Conservation (phyloP, 2,113 vertebrate genomes). For the Craseonycteris thonglongyai region DNA sequence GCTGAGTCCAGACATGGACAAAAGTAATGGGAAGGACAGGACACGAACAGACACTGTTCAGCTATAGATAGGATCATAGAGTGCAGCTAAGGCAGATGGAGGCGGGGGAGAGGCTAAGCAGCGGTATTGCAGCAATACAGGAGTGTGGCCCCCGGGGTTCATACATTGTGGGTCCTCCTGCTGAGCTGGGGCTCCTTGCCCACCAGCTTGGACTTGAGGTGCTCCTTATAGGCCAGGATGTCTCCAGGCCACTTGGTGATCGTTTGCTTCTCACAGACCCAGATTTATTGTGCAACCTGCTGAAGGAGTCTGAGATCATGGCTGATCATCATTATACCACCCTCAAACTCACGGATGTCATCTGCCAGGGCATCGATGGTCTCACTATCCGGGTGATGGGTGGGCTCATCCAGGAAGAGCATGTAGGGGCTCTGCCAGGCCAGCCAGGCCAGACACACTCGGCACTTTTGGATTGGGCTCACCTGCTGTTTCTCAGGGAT, state of each 20-base stretch:
- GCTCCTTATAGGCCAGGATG: slow-evolving; percentile 97
- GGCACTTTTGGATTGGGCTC: slow-evolving; percentile 98
- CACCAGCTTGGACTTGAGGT: slow-evolving; percentile 94
- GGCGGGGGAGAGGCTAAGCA: slow-evolving; percentile 60
- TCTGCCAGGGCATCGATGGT: slow-evolving; percentile 97
- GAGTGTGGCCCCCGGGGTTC: slow-evolving; percentile 71
- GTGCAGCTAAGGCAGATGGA: slow-evolving; percentile 68
- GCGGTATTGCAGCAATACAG: slow-evolving; percentile 73
- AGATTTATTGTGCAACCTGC: slow-evolving; percentile 98
- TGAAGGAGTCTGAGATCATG: slow-evolving; percentile 99
- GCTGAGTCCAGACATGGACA: slow-evolving; percentile 46
- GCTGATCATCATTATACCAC: slow-evolving; percentile 98
- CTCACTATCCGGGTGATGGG: slow-evolving; percentile 98
- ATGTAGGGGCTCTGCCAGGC: slow-evolving; percentile 98
- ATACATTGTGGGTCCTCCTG: slow-evolving; percentile 79
- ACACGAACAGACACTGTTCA: slow-evolving; percentile 45
- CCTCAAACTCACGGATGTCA: slow-evolving; percentile 96
- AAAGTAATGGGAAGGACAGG: slow-evolving; percentile 51
- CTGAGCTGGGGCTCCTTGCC: slow-evolving; percentile 88
- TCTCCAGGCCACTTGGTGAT: slow-evolving; percentile 96
- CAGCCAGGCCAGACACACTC: slow-evolving; percentile 98
- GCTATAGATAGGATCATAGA: slow-evolving; percentile 43
- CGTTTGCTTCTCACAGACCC: slow-evolving; percentile 97
- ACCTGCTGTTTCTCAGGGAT: slow-evolving; percentile 98
- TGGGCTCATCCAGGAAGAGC: slow-evolving; percentile 97